phyloP scores from a whole-genome alignment of 1,140 invertebrate species.

The Asbolus verrucosus region DNA sequence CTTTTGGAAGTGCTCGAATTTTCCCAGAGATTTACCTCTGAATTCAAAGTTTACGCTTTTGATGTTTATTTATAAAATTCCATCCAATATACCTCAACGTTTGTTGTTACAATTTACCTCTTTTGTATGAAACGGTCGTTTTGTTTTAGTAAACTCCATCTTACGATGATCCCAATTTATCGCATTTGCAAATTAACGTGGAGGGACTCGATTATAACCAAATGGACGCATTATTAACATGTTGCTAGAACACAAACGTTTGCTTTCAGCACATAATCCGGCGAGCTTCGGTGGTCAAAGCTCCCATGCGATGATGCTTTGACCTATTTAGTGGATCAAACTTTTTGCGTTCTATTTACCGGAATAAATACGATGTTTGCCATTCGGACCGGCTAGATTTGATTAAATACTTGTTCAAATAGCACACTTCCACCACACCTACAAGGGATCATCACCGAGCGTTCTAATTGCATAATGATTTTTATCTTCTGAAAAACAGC shows the following conservation, averaged over 20 bases:
- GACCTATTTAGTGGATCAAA: slow-evolving; percentile 30
- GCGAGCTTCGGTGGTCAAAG: slow-evolving; percentile 33
- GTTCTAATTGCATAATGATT: no score
- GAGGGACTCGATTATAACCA: not conserved
- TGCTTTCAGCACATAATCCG: slow-evolving; percentile 25
- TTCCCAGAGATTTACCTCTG: no score
- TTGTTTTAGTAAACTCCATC: no score
- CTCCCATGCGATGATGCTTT: slow-evolving; percentile 33
- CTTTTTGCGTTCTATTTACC: slow-evolving; percentile 32
- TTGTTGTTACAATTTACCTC: no score
- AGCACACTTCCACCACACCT: not conserved
- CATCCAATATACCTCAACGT: no score
- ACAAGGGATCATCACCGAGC: no score
- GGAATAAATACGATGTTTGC: slow-evolving; percentile 33
- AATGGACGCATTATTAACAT: slow-evolving; percentile 23
- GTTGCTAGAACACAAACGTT: slow-evolving; percentile 19
- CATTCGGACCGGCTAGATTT: slow-evolving; percentile 23
- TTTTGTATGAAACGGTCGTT: no score
- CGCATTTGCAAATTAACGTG: not conserved
- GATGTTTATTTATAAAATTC: no score
- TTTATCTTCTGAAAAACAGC: no score
- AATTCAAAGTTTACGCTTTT: no score
- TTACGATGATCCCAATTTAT: no score
- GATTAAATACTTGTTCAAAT: slow-evolving; percentile 31
- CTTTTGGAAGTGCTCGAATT: no score